Base-by-base conservation (phyloP, 2,888 invertebrate genomes). In the Tiliacea citrago region DNA sequence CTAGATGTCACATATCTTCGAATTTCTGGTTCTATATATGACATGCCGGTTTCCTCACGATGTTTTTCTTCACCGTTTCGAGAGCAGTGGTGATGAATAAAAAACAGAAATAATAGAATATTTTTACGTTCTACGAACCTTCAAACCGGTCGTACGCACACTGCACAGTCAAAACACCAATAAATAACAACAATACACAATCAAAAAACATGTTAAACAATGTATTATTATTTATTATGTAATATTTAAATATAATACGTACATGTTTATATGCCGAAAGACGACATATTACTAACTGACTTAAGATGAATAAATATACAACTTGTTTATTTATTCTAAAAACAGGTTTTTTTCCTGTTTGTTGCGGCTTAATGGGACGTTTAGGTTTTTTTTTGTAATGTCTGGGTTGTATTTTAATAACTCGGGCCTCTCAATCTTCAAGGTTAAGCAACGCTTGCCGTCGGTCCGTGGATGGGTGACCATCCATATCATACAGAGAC, bases 281-380 rank as follows among this genome's bases (percentile, higher is more conserved):
- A 7, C 55, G 21, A 47, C 65, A 13, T 16, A 10, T 13, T 16
- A 79, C 79, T 79, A n/a, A 53, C 16, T 29, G 1, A 8, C 29
- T 29, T 21, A 8, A 9, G 8, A 6, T 24, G 16, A 3, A 7
- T 35, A 29, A n/a, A 18, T 21, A 35, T 6, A 7, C 12, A 39
- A 2, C 6, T 2, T 49, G 18, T 13, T n/a, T 21, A 29, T 49
- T 77, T 24, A 49, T 42, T 58, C 13, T 1, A 4, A 62, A 57
- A 78, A 78, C 81, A 1, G 42, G 79, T 79, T 65, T 5, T 77
- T 68, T 55, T 55, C 68, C 55, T 55, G 63, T 74, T 68, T 60
- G 63, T 81, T 45, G n/a, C 63, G 6, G 35, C 2, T 21, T 1
- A n/a, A 35, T 29, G 1, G 8, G 9, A 45, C 29, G 6, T 21